A percentile compares a stretch with the other conserved stretches of the same genome.
Conservation (phyloP, 2,113 vertebrate genomes). For the Chaetorhynchus papuensis region DNA sequence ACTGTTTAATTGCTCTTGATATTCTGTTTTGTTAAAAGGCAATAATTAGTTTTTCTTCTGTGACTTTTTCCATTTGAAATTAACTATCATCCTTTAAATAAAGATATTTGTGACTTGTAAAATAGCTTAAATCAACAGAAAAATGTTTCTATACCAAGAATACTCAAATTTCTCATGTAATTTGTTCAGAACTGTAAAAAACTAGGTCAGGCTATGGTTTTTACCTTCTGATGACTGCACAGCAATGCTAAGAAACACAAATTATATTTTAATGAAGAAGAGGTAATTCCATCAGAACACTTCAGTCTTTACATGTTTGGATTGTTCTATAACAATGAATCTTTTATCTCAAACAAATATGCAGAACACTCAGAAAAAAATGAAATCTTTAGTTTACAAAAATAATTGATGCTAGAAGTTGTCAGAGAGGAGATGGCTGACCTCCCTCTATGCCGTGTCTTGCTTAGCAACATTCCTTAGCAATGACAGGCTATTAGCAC, state of each 20-base stretch:
- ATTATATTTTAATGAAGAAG: constrained; percentile 22
- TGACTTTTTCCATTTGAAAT: neutral
- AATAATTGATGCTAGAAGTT: constrained; percentile 9
- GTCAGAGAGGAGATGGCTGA: neutral
- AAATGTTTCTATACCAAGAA: neutral
- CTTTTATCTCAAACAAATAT: neutral
- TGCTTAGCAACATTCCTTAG: constrained; percentile 37
- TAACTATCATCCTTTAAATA: neutral
- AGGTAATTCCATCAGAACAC: neutral
- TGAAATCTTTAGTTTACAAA: neutral
- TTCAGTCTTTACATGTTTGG: neutral
- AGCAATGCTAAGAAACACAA: neutral
- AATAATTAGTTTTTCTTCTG: neutral
- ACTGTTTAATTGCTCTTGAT: neutral
- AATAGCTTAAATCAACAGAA: neutral
- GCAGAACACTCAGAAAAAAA: neutral
- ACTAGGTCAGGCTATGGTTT: neutral
- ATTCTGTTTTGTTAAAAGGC: neutral
- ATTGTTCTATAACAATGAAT: neutral
- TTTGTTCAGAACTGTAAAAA: neutral
- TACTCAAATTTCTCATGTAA: neutral
- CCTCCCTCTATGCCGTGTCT: neutral
- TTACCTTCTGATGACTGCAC: neutral
- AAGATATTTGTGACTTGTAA: neutral
- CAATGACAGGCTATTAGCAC: neutral